Conservation (phyloP, 2,113 vertebrate genomes). For the Spea multiplicata region DNA sequence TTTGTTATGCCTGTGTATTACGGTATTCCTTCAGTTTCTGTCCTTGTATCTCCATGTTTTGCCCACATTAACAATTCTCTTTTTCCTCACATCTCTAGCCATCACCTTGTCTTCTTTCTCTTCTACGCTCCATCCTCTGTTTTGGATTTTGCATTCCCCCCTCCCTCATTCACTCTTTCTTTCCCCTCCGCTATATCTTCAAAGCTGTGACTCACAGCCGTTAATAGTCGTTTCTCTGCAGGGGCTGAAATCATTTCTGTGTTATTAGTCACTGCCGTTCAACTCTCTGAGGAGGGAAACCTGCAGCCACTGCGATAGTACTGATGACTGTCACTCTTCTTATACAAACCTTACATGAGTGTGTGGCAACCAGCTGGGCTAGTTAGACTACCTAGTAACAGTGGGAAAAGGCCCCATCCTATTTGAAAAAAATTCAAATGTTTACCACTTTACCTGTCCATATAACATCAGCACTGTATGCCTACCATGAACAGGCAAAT, state of each 20-base stretch:
- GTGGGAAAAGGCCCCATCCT: slow-evolving; percentile 8
- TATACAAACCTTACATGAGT: slow-evolving; percentile 25
- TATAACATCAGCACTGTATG: not conserved
- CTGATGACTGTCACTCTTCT: slow-evolving; percentile 38
- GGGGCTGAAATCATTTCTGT: slow-evolving; percentile 48
- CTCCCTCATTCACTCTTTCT: slow-evolving; percentile 37
- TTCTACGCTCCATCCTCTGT: slow-evolving; percentile 25
- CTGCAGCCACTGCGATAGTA: slow-evolving; percentile 44
- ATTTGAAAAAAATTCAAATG: not conserved
- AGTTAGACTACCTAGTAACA: slow-evolving; percentile 36
- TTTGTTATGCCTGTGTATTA: not conserved
- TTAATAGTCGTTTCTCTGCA: slow-evolving; percentile 49
- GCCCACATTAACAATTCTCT: not conserved
- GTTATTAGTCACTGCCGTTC: slow-evolving; percentile 44
- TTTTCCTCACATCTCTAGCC: not conserved
- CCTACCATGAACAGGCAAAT: not conserved
- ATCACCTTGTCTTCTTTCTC: not conserved
- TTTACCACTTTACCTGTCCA: not conserved
- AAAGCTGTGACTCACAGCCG: slow-evolving; percentile 44
- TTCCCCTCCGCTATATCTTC: slow-evolving; percentile 43
- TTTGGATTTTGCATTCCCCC: slow-evolving; percentile 1
- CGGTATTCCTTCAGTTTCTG: not conserved
- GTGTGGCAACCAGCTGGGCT: slow-evolving; percentile 29
- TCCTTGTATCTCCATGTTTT: not conserved
- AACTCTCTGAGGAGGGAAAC: slow-evolving; percentile 39